Conservation (phyloP, 2,888 invertebrate genomes). For the Neuroscelio doddi region DNA sequence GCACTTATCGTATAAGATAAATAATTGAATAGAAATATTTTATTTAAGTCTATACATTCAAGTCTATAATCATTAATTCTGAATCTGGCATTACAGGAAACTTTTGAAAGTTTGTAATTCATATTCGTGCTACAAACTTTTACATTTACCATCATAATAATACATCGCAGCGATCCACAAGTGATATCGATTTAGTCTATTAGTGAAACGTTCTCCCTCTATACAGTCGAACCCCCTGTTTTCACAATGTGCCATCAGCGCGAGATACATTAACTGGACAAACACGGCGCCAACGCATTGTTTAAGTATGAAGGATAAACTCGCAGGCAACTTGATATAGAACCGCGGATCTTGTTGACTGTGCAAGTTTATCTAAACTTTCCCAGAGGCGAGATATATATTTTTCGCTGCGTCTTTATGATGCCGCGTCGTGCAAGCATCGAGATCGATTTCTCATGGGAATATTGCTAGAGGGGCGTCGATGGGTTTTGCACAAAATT, state of each 20-base stretch:
- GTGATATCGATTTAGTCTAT: slow-evolving; percentile 30
- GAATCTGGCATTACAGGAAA: slow-evolving; percentile 21
- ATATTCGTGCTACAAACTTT: slow-evolving; percentile 33
- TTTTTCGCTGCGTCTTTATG: slow-evolving; percentile 36
- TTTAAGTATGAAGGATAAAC: slow-evolving; percentile 36
- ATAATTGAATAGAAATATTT: too few species aligned
- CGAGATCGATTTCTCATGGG: slow-evolving; percentile 44
- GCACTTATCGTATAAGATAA: too few species aligned
- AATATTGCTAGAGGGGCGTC: slow-evolving; percentile 11
- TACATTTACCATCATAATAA: slow-evolving; percentile 27
- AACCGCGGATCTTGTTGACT: slow-evolving; percentile 25
- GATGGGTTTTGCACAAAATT: slow-evolving; percentile 33
- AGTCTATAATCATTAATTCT: slow-evolving; percentile 32
- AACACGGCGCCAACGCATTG: slow-evolving; percentile 42
- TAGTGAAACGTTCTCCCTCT: slow-evolving; percentile 4
- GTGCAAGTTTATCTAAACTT: slow-evolving; percentile 37
- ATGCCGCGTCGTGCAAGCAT: slow-evolving; percentile 23
- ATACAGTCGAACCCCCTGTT: slow-evolving; percentile 12
- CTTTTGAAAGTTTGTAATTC: slow-evolving; percentile 26
- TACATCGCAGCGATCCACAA: slow-evolving; percentile 4
- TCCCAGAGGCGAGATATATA: slow-evolving; percentile 36
- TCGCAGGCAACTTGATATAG: slow-evolving; percentile 28
- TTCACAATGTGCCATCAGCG: slow-evolving; percentile 27
- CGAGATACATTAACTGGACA: slow-evolving; percentile 46
- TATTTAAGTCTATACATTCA: slow-evolving; percentile 7